A percentile compares a stretch with the other conserved stretches of the same genome.
These are phyloP conservation scores for Galeopterus variegatus DNA, from an alignment of 2,113 vertebrate genomes.

Conservation along the genomic window DNA sequence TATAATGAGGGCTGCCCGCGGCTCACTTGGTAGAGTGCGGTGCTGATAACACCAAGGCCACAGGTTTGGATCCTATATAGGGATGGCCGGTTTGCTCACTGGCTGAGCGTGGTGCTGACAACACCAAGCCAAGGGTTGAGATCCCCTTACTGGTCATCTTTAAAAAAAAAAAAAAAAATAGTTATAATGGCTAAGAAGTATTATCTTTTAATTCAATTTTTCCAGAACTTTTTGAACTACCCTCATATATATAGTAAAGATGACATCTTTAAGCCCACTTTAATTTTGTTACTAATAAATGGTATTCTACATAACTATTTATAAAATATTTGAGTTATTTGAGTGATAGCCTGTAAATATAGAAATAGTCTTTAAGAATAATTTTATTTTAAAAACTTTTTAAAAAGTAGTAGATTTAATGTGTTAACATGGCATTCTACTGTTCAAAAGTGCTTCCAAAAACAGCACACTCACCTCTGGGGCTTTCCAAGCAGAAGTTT, in stretches of 20 bases:
- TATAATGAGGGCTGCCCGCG: too few species aligned
- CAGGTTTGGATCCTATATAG: too few species aligned
- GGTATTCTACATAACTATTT: background rate
- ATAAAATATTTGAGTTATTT: conserved; percentile 35
- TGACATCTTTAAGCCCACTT: background rate
- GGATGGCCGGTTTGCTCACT: too few species aligned
- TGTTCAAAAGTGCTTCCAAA: conserved; percentile 72
- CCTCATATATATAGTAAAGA: background rate
- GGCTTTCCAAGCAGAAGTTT: conserved; percentile 87
- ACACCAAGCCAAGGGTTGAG: too few species aligned
- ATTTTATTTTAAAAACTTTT: background rate
- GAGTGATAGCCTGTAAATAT: background rate
- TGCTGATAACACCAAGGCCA: too few species aligned
- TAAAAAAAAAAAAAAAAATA: too few species aligned
- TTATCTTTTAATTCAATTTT: too few species aligned
- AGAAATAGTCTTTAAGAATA: background rate
- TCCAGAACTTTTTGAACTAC: too few species aligned
- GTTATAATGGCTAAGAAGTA: too few species aligned
- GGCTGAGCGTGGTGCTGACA: too few species aligned
- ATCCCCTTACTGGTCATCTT: too few species aligned
- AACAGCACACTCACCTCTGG: conserved; percentile 76
- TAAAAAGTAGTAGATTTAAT: background rate
- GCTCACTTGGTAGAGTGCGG: too few species aligned
- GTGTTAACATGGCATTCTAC: background rate
- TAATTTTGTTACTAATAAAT: background rate